Base-by-base conservation (phyloP, 2,797 vertebrate species). In the Eupleurogrammus muticus region DNA sequence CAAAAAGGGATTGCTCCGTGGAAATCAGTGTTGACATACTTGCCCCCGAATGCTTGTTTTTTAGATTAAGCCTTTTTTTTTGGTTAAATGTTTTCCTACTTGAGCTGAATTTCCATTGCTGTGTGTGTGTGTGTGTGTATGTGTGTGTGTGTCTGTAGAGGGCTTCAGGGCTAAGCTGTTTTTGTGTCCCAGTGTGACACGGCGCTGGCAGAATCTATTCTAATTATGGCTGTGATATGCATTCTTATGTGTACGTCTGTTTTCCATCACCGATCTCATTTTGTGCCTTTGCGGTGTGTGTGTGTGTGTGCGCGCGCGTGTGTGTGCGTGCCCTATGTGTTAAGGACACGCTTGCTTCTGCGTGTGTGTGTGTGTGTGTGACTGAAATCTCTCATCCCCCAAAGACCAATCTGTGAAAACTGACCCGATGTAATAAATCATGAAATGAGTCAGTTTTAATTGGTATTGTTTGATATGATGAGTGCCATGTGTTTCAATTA, bases 401-500 rank as follows among this genome's bases (percentile, higher is more conserved):
- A 60, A 73, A 82, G 84, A 84, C 69, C 79, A 73, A 68, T 84
- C 75, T 86, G 79, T 74, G 77, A 70, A 87, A 86, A 83, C 63
- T 79, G 81, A 70, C 69, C 83, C 79, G 77, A 84, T 89, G 79
- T 78, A 75, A 89, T 87, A 87, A 89, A 88, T 91, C 79, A 89
- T 80, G 28, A 75, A 88, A 91, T 90, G 87, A 81, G 75, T 72
- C 60, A 54, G 69, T 84, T 84, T 89, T 91, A 91, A 90, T 88
- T 89, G 73, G 64, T 72, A 87, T 89, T 84, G 82, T 88, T 81
- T 80, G 79, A 89, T 83, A 69, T 81, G 79, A 90, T 81, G 78
- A 85, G 76, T 38, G 55, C 79, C 80, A 74, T 87, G 82, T 91
- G 87, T 78, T 88, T 88, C 82, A 87, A 90, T 93, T 90, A 89